Evolutionary conservation across 2,888 invertebrate species (phyloP).

Genomic region (Acrobasis consociella): DNA sequence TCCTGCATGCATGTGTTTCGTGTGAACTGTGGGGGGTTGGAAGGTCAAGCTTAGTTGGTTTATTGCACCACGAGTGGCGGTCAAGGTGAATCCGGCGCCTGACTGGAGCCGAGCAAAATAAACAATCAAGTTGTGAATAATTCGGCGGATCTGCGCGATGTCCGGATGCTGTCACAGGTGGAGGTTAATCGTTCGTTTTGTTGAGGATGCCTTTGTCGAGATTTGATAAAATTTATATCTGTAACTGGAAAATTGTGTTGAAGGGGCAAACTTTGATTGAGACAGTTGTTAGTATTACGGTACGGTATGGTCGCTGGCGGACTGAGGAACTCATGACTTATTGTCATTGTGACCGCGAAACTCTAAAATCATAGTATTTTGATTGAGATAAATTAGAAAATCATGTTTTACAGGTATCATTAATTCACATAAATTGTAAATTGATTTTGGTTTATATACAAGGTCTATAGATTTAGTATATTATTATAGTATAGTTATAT

Average conservation of each 20-base stretch:
- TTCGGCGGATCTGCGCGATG: constrained; percentile 49
- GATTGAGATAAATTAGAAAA: too few relatives aligned
- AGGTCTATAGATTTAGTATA: too few relatives aligned
- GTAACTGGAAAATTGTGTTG: background rate
- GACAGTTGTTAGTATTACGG: too few relatives aligned
- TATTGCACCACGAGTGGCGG: constrained; percentile 56
- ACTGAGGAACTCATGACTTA: too few relatives aligned
- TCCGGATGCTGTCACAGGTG: constrained; percentile 42
- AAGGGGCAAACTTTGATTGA: background rate
- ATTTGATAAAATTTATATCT: constrained; percentile 22
- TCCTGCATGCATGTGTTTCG: background rate
- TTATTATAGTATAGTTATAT: too few relatives aligned
- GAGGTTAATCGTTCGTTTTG: constrained; percentile 37
- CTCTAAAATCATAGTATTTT: too few relatives aligned
- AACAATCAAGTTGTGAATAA: constrained; percentile 54
- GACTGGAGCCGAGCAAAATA: constrained; percentile 58
- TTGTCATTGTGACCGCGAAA: too few relatives aligned
- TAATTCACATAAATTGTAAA: too few relatives aligned
- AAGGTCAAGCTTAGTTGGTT: constrained; percentile 59
- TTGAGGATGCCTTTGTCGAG: constrained; percentile 33
- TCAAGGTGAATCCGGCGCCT: constrained; percentile 71
- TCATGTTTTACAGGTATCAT: background rate
- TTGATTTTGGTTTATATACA: too few relatives aligned
- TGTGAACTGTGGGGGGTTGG: constrained; percentile 37
- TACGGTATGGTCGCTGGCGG: too few relatives aligned